Conservation (phyloP, 2,888 invertebrate genomes). For the Phyllotreta striolata region DNA sequence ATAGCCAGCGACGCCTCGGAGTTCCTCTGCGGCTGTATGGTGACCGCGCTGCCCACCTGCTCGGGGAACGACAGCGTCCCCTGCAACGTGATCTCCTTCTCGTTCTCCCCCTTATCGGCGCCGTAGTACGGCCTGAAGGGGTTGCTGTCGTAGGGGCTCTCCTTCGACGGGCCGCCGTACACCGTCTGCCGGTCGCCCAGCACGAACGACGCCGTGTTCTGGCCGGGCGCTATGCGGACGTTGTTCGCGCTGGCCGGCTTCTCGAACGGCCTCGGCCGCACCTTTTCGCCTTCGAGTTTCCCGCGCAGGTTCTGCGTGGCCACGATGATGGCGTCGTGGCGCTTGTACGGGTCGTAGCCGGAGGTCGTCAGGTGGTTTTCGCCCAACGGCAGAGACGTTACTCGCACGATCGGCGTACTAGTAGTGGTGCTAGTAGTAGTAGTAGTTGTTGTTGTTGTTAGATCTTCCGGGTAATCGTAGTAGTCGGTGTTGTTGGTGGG, state of each 20-base stretch:
- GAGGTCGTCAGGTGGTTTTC: constrained; percentile 56
- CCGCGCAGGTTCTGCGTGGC: constrained; percentile 59
- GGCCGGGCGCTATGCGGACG: constrained; percentile 69
- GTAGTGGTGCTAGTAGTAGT: constrained; percentile 40
- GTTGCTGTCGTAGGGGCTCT: constrained; percentile 61
- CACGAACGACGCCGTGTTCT: constrained; percentile 71
- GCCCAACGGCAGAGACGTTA: constrained; percentile 60
- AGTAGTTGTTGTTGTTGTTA: constrained; percentile 31
- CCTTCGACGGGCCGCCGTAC: constrained; percentile 62
- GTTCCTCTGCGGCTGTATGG: constrained; percentile 58
- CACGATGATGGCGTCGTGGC: constrained; percentile 55
- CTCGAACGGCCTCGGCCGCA: constrained; percentile 50
- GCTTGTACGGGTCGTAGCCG: constrained; percentile 38
- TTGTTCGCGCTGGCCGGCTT: constrained; percentile 67
- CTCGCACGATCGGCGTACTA: constrained; percentile 43
- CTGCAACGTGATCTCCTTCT: constrained; percentile 25
- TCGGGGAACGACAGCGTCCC: constrained; percentile 35
- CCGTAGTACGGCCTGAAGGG: constrained; percentile 56
- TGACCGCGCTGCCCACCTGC: constrained; percentile 50
- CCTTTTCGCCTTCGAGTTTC: constrained; percentile 58
- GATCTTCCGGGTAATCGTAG: constrained; percentile 38
- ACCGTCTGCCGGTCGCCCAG: constrained; percentile 71
- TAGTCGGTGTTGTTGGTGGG: constrained; percentile 34
- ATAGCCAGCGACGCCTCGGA: constrained; percentile 60
- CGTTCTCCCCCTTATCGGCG: background rate